Conservation (phyloP, 2,888 invertebrate genomes). For the Dyspetes luteomarginatus region DNA sequence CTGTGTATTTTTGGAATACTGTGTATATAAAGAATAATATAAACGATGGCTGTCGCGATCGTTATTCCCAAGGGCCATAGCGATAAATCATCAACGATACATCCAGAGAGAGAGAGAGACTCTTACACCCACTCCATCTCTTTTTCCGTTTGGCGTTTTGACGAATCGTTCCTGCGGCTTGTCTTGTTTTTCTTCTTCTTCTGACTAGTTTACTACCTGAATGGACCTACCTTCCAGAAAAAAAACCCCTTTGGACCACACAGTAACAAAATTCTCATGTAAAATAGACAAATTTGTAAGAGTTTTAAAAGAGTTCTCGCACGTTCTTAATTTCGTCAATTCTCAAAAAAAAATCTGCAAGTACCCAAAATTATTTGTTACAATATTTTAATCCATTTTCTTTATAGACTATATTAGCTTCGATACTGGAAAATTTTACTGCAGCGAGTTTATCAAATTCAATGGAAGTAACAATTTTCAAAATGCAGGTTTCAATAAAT, state of each 20-base stretch:
- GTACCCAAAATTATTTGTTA: too few relatives aligned
- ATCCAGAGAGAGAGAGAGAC: background rate
- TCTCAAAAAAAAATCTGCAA: too few relatives aligned
- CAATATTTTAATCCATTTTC: too few relatives aligned
- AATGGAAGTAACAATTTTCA: too few relatives aligned
- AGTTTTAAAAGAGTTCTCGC: too few relatives aligned
- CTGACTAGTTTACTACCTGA: constrained; percentile 15
- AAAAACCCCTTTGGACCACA: background rate
- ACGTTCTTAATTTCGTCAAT: too few relatives aligned
- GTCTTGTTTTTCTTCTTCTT: constrained; percentile 1
- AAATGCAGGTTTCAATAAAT: too few relatives aligned
- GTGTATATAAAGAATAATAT: constrained; percentile 31
- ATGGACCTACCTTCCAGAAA: background rate
- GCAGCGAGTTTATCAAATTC: too few relatives aligned
- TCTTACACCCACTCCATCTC: constrained; percentile 34
- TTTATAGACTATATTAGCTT: too few relatives aligned
- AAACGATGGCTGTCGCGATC: constrained; percentile 21
- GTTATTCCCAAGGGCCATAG: constrained; percentile 39
- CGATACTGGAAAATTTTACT: too few relatives aligned
- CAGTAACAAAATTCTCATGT: background rate
- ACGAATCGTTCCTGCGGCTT: constrained; percentile 29
- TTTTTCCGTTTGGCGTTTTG: constrained; percentile 26
- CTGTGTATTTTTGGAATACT: constrained; percentile 30
- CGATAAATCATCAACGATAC: constrained; percentile 44
- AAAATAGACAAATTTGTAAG: background rate